These are phyloP conservation scores for Prionailurus bengalensis DNA, from an alignment of 2,113 vertebrate genomes.

Conservation along the genomic window DNA sequence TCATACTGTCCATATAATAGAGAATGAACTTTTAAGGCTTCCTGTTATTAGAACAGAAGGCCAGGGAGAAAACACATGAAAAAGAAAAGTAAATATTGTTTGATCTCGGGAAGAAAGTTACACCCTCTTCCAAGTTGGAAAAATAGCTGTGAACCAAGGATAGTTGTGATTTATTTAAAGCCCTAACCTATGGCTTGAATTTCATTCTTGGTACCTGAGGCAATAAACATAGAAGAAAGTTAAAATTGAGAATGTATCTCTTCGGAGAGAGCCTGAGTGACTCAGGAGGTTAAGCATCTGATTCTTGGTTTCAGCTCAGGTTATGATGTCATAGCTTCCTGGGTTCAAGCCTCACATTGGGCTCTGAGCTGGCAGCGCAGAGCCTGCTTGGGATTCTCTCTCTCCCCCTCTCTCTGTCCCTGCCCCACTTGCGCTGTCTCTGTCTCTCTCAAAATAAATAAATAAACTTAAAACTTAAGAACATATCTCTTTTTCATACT, in stretches of 20 bases:
- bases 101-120: slow-evolving; percentile 4
- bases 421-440: not conserved
- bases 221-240: not conserved
- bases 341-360: not conserved
- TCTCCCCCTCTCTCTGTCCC: not conserved
- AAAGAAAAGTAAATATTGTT: slow-evolving; percentile 35
- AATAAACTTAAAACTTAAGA: not conserved
- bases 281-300: not conserved
- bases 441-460: not conserved
- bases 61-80: not conserved
- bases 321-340: not conserved
- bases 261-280: not conserved
- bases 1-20: not conserved
- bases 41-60: slow-evolving; percentile 1
- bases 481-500: not conserved
- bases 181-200: not conserved
- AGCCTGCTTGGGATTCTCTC: not conserved
- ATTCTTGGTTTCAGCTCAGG: not conserved
- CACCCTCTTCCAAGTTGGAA: not conserved
- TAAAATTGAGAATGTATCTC: not conserved
- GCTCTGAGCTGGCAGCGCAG: not conserved
- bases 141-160: not conserved
- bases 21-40: slow-evolving; percentile 37
- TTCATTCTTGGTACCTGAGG: slow-evolving; percentile 41
- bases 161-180: slow-evolving; percentile 46